Evolutionary conservation across 1,140 invertebrate genomes (phyloP), one percentile per base, ranked within the genome.

Genomic region (Zaprionus taronus): DNA sequence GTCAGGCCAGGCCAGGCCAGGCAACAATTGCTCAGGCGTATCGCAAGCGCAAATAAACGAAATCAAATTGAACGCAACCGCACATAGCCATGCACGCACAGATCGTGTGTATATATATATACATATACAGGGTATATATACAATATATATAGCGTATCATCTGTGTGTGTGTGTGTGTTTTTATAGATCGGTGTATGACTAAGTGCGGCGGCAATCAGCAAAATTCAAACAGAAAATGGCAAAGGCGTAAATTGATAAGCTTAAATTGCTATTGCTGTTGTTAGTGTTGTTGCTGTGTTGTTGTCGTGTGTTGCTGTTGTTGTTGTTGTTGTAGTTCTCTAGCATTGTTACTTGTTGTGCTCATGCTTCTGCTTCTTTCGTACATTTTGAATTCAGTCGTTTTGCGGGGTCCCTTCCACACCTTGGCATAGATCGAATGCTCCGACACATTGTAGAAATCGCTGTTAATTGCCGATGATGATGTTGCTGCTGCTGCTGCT

Each of bases 331-430:
- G 41, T 34, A 17, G 36, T 22, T 53, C 24, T 47, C 24, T 44
- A 67, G 55, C 49, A 41, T 60, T 38, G 38, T 11, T 53, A 28
- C 38, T 57, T 58, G 38, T 62, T 47, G 2, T 53, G 26, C 20
- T 38, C 12, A 11, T 60, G 38, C 11, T 5, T 26, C 28, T 11
- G 60, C 20, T 61, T 24, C 1, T 62, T 86, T 53, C 86, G 60
- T 93, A 93, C 92, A 91, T 92, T 93, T 93, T 93, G 28, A 92
- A 89, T 89, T 93, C 92, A 81, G 91, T 91, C 36, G 92, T 76
- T 84, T 93, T 93, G 61, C 89, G 87, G 15, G 92, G 92, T 80
- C 92, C 92, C 77, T 93, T 93, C 92, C 92, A 93, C 57, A 93
- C 92, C 81, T 93, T 93, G 60, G 92, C 91, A 66, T 93, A 93